A percentile compares a stretch with the other conserved stretches of the same genome.
Conservation (phyloP, 2,113 vertebrate genomes). For the Clupea harengus region DNA sequence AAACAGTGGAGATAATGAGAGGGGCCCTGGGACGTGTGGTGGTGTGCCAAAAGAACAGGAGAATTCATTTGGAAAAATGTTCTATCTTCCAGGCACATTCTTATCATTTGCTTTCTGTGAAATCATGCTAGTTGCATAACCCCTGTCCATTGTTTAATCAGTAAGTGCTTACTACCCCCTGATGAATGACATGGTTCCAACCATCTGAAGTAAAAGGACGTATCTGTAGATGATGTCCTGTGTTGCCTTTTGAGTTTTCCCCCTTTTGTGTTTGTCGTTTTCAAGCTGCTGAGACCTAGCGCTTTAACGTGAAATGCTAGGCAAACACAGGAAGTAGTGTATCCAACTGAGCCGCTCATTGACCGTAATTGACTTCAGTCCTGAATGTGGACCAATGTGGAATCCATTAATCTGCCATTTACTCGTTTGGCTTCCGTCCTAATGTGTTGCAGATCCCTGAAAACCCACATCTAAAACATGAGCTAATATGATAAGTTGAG, state of each 20-base stretch:
- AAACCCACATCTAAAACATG: slow-evolving; percentile 23
- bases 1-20: neutral
- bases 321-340: neutral
- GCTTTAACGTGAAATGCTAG: slow-evolving; percentile 5
- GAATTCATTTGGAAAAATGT: neutral
- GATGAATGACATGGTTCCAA: neutral
- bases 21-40: neutral
- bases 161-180: neutral
- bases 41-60: neutral
- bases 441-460: slow-evolving; percentile 30
- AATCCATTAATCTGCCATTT: slow-evolving; percentile 24
- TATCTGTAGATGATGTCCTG: neutral
- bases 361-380: neutral
- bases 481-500: slow-evolving; percentile 33
- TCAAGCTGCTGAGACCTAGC: slow-evolving; percentile 15
- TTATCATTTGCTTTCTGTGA: neutral
- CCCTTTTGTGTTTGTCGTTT: neutral
- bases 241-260: neutral
- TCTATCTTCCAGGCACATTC: neutral
- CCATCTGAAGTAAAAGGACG: neutral
- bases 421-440: slow-evolving; percentile 16
- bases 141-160: neutral
- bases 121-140: neutral
- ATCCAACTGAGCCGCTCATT: neutral
- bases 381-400: neutral